phyloP scores from a whole-genome alignment of 1,140 invertebrate genomes.

The Euwallacea similis region DNA sequence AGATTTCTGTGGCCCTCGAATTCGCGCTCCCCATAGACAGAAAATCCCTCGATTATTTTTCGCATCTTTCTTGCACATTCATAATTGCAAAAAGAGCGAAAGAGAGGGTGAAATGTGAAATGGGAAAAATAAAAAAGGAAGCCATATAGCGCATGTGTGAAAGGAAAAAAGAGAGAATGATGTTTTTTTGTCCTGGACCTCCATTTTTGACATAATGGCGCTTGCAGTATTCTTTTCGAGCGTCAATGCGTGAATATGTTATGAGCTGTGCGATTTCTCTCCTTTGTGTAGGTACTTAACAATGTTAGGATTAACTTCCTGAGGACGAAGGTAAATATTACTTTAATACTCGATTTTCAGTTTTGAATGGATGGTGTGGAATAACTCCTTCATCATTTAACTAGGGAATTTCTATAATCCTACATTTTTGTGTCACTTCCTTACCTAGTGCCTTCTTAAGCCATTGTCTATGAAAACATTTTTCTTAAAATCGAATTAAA shows the following conservation, averaged over 20 bases:
- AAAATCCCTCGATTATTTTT: constrained; percentile 38
- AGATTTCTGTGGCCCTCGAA: constrained; percentile 12
- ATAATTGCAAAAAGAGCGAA: constrained; percentile 32
- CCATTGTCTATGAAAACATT: too few relatives aligned
- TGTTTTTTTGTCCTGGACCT: constrained; percentile 16
- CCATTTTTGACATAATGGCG: constrained; percentile 37
- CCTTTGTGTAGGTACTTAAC: not conserved
- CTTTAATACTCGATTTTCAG: too few relatives aligned
- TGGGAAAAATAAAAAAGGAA: constrained; percentile 45
- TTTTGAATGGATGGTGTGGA: too few relatives aligned
- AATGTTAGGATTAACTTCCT: not conserved
- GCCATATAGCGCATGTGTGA: constrained; percentile 46
- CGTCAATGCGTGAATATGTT: constrained; percentile 2
- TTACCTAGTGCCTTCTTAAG: too few relatives aligned
- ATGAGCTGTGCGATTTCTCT: not conserved
- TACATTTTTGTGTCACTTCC: too few relatives aligned
- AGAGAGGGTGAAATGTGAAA: constrained; percentile 40
- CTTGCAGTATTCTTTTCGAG: constrained; percentile 36
- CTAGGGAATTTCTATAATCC: too few relatives aligned
- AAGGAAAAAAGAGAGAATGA: constrained; percentile 33
- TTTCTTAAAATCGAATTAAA: too few relatives aligned
- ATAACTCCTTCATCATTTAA: too few relatives aligned
- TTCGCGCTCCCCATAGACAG: constrained; percentile 36
- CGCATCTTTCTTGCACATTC: constrained; percentile 37
- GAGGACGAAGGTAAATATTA: too few relatives aligned